A percentile compares a stretch with the other conserved stretches of the same genome.
phyloP scores from a whole-genome alignment of 1,140 invertebrate species.

The Dendrolimus kikuchii region DNA sequence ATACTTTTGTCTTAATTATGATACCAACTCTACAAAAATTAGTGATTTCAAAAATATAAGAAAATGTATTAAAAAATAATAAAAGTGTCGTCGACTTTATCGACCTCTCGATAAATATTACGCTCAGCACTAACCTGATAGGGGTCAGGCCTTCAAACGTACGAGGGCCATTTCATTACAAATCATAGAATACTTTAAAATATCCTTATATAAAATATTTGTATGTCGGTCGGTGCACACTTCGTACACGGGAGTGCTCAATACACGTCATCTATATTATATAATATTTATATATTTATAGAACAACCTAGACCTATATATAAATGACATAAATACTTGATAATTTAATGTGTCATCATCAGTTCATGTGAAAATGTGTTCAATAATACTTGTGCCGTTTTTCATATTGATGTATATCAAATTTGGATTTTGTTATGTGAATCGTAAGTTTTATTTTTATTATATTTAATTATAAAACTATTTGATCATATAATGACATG shows the following conservation, averaged over 20 bases:
- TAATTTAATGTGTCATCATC: constrained; percentile 22
- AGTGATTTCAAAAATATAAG: too few species aligned
- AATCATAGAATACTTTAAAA: constrained; percentile 62
- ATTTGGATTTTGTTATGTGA: constrained; percentile 46
- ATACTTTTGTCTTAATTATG: too few species aligned
- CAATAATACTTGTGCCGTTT: constrained; percentile 28
- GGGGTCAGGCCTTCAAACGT: constrained; percentile 59
- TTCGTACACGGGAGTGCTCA: constrained; percentile 26
- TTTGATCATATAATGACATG: too few species aligned
- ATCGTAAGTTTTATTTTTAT: constrained; percentile 42
- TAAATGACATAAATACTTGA: constrained; percentile 24
- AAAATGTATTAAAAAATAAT: too few species aligned
- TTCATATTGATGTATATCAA: constrained; percentile 18
- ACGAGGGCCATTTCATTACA: constrained; percentile 43
- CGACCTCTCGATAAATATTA: constrained; percentile 10
- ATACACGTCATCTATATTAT: constrained; percentile 15
- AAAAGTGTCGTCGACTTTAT: neutral
- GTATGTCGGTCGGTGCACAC: constrained; percentile 35
- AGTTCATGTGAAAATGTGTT: constrained; percentile 24
- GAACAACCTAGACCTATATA: constrained; percentile 30
- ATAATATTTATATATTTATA: constrained; percentile 16
- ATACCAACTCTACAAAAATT: too few species aligned
- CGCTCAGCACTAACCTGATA: constrained; percentile 44
- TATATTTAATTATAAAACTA: neutral
- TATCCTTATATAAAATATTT: constrained; percentile 47